These are phyloP conservation scores for Cryptops parisi DNA, from an alignment of 2,888 invertebrate species.

Conservation along the genomic window DNA sequence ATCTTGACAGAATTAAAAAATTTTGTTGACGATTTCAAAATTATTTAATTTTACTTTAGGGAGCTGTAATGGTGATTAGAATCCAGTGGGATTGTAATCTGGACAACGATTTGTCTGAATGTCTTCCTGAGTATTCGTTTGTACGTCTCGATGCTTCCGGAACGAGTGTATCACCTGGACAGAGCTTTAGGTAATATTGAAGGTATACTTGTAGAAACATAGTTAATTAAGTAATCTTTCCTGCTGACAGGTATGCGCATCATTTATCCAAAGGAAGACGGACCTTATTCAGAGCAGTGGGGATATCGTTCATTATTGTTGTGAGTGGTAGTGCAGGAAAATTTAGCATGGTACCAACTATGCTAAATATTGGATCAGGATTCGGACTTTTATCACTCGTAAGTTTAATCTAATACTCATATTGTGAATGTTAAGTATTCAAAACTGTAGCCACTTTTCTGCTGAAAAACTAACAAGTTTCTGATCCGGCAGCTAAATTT, in stretches of 20 bases:
- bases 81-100: slow-evolving; percentile 37
- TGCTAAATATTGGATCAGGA: slow-evolving; percentile 38
- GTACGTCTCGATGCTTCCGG: slow-evolving; percentile 32
- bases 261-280: slow-evolving; percentile 30
- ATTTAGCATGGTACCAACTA: slow-evolving; percentile 35
- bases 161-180: slow-evolving; percentile 32
- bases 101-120: slow-evolving; percentile 31
- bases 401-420: no score
- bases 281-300: slow-evolving; percentile 34
- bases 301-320: slow-evolving; percentile 35
- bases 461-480: no score
- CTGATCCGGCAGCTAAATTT: no score
- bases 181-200: slow-evolving; percentile 38
- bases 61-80: not conserved
- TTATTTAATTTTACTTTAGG: no score
- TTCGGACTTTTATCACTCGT: slow-evolving; percentile 36
- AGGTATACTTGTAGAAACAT: not conserved
- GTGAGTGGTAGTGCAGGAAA: slow-evolving; percentile 37
- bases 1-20: no score
- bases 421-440: no score
- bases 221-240: slow-evolving; percentile 11
- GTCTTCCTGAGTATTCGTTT: slow-evolving; percentile 35
- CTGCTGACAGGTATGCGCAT: slow-evolving; percentile 30
- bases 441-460: no score
- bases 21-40: no score